Evolutionary conservation across 2,888 invertebrate genomes (phyloP), one percentile per base, ranked within the genome.

Genomic region (Standfussiana lucernea): DNA sequence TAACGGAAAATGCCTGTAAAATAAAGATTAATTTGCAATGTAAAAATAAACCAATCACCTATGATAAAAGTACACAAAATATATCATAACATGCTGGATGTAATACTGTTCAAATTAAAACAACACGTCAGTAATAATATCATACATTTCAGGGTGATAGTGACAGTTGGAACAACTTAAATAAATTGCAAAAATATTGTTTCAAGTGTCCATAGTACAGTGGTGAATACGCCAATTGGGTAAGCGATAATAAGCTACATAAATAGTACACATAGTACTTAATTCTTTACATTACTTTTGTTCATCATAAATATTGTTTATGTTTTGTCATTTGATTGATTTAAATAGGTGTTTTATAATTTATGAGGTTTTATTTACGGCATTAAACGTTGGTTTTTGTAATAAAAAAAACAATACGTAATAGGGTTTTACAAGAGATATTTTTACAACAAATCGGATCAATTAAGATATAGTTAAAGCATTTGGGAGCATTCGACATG

Each of bases 1-100:
- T 86, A 88, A 87, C 88, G 70, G 78, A 90, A 87, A 88, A 89
- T 86, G 89, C 90, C 93, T 93, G 93, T 90, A 92, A 94, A 93
- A 91, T 89, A 93, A 93, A 91, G 82, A 90, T 89, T 86, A 88
- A 80, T 80, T 79, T 81, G 80, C 83, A 82, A 86, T 88, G 84
- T 88, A 87, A 83, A 85, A 85, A 81, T 84, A 89, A 84, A 90
- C 89, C 91, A 87, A 84, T 89, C 78, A 90, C 89, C 89, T 80
- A 79, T 84, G 65, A 83, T 83, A 82, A 77, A 53, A 81, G 67
- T 86, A 88, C 75, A 88, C 77, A 88, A 76, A 86, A 86, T 85
- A 83, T 77, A 83, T 77, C 18, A 77, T 75, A 84, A 66, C 84
- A 89, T 88, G 89, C 84, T 76, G 65, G 42, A 64, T 74, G 73